These are phyloP conservation scores for Physocephala rufipes DNA, from an alignment of 2,888 invertebrate species.

Conservation along the genomic window DNA sequence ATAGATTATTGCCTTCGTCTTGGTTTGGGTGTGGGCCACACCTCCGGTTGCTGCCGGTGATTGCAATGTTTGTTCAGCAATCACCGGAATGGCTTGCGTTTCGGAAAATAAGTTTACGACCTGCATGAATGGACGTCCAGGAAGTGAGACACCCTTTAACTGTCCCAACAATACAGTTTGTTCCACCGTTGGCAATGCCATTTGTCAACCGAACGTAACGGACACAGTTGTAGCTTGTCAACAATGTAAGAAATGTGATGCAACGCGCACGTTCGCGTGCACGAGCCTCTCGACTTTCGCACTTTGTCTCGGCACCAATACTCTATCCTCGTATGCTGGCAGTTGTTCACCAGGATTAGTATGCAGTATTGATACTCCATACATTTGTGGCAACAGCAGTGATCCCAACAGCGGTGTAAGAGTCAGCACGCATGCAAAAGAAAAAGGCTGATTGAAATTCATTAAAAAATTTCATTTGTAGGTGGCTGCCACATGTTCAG, in stretches of 20 bases:
- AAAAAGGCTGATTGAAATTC: neutral
- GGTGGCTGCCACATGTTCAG: conserved; percentile 45
- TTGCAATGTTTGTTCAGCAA: conserved; percentile 46
- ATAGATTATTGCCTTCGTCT: neutral
- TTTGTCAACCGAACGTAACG: conserved; percentile 38
- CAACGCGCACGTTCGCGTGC: conserved; percentile 45
- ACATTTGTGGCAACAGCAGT: conserved; percentile 43
- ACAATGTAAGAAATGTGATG: conserved; percentile 44
- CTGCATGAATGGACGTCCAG: conserved; percentile 40
- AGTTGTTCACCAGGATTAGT: conserved; percentile 40
- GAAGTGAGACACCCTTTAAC: conserved; percentile 31
- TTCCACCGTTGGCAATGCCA: conserved; percentile 36
- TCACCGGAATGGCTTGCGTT: conserved; percentile 40
- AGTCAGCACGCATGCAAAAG: neutral
- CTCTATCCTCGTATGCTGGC: conserved; percentile 38
- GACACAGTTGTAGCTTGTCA: conserved; percentile 32
- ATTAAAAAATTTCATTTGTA: conserved; percentile 14
- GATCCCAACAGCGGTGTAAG: conserved; percentile 25
- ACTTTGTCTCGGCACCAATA: conserved; percentile 44
- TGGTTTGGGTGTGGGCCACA: neutral
- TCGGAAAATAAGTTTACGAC: conserved; percentile 39
- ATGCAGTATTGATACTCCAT: conserved; percentile 42
- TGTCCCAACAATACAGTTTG: conserved; percentile 46
- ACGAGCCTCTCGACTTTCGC: conserved; percentile 44
- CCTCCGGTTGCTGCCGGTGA: conserved; percentile 27